Base-by-base conservation (phyloP, 2,113 vertebrate genomes). In the Prietella phreatophila region DNA sequence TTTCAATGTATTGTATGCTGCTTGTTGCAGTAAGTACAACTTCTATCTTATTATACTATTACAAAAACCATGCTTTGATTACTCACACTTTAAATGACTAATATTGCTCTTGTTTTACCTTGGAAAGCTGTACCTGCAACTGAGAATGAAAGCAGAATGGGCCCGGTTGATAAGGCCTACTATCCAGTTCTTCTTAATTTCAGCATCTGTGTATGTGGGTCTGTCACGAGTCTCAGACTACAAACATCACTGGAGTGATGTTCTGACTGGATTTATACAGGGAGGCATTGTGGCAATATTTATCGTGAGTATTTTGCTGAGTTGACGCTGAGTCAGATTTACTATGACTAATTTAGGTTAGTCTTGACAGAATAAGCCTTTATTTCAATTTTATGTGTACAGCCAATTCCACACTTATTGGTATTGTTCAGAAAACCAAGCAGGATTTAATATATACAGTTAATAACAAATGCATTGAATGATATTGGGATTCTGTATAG, bases 1-100 rank as follows among this genome's bases (percentile, higher is more conserved):
- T 99, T 94, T 98, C 98, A 36, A 99, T 99, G 98, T 99, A 99
- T 95, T 98, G 97, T 94, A 97, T 99, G 98, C 91, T 99, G 88
- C 99, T 99, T 78, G 91, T 99, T 61, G 96, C 96, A 88, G 98
- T 99, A 96, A 99, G 98, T 99, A 95, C 91, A n/a, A 56, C 15
- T 53, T 33, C 27, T 20, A 30, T 17, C 5, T 22, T 50, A 22
- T 30, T 69, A 47, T 50, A 30, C 27, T 53, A 20, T 30, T 7
- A 42, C 33, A 67, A 30, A 47, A 42, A 42, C 5, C 15, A 65
- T 58, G 69, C 19, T 36, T 61, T 61, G 22, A 33, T 60, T 78
- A 30, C 27, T 71, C 9, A 82, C 22, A 50, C 1, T 83, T 79
- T 30, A 42, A 30, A 63, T 56, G 56, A 61, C 36, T 63, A 71